Percentiles rank a stretch among this genome's conserved stretches.
Evolutionary conservation across 2,113 vertebrate species (phyloP).

Genomic region (Dendropsophus ebraccatus): DNA sequence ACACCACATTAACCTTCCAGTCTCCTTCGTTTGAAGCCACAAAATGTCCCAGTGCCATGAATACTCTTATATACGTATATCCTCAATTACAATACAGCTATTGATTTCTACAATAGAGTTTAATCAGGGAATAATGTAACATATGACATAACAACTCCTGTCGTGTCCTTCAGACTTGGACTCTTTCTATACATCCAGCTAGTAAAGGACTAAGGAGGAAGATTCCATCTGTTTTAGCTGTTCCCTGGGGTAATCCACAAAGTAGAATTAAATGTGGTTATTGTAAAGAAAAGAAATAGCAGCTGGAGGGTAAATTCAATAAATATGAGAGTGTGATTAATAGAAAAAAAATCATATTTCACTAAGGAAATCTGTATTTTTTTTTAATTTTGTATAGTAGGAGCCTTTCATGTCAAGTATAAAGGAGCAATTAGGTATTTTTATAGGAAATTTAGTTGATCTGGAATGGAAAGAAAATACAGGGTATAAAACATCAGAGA

Average conservation of each 20-base stretch:
- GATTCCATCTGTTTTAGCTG: neutral
- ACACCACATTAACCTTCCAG: neutral
- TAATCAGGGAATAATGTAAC: neutral
- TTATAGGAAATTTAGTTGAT: neutral
- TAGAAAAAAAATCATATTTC: constrained; percentile 2
- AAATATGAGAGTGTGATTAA: neutral
- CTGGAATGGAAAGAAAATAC: no score
- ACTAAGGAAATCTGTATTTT: neutral
- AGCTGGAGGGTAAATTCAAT: neutral
- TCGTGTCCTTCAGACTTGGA: constrained; percentile 6
- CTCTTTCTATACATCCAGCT: neutral
- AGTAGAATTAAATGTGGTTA: neutral
- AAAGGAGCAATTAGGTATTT: constrained; percentile 17
- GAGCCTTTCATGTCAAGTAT: constrained; percentile 1
- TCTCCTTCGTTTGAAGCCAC: neutral
- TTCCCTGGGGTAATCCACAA: neutral
- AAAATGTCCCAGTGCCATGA: neutral
- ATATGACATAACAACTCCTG: neutral
- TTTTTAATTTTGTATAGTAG: no score
- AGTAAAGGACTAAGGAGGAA: neutral
- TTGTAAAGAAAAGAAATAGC: neutral
- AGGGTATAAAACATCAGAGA: no score
- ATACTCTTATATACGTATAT: neutral
- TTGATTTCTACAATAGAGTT: constrained; percentile 1
- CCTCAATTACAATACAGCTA: neutral